A percentile compares a stretch with the other conserved stretches of the same genome.
Evolutionary conservation across 2,888 invertebrate genomes (phyloP).

Genomic region (Pseudeuparius sepicola): DNA sequence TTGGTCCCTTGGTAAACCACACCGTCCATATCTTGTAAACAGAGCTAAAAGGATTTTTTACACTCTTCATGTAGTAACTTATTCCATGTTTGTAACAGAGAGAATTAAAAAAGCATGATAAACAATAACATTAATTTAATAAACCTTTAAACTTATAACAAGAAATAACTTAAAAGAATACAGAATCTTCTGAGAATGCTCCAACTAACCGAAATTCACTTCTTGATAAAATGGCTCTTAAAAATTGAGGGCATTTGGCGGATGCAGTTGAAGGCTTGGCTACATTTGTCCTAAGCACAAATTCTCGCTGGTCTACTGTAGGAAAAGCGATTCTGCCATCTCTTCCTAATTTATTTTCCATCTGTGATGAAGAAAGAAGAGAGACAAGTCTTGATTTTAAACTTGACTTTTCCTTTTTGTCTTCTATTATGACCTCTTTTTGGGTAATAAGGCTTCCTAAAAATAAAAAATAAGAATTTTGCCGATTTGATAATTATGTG

Average conservation of each 20-base stretch:
- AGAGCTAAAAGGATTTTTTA: too few relatives aligned
- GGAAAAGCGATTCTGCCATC: slow-evolving; percentile 18
- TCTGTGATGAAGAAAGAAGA: slow-evolving; percentile 50
- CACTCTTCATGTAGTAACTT: too few relatives aligned
- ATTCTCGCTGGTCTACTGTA: slow-evolving; percentile 45
- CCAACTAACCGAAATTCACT: slow-evolving; percentile 64
- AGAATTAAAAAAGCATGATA: too few relatives aligned
- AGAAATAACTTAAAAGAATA: slow-evolving; percentile 52
- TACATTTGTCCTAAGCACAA: slow-evolving; percentile 50
- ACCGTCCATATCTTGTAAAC: too few relatives aligned
- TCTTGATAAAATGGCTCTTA: slow-evolving; percentile 57
- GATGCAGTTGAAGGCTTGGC: slow-evolving; percentile 53
- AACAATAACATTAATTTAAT: too few relatives aligned
- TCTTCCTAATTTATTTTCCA: slow-evolving; percentile 35
- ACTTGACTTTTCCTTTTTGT: slow-evolving; percentile 45
- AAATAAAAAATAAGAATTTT: too few relatives aligned
- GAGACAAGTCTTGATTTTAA: slow-evolving; percentile 46
- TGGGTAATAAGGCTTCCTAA: too few relatives aligned
- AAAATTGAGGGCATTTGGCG: slow-evolving; percentile 51
- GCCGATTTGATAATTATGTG: too few relatives aligned
- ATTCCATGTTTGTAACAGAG: too few relatives aligned
- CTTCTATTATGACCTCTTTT: slow-evolving; percentile 50
- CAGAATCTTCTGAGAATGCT: slow-evolving; percentile 69
- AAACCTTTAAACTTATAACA: too few relatives aligned
- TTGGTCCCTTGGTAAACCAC: too few relatives aligned